phyloP scores from a whole-genome alignment of 2,113 vertebrate species.

The Alligator sinensis region DNA sequence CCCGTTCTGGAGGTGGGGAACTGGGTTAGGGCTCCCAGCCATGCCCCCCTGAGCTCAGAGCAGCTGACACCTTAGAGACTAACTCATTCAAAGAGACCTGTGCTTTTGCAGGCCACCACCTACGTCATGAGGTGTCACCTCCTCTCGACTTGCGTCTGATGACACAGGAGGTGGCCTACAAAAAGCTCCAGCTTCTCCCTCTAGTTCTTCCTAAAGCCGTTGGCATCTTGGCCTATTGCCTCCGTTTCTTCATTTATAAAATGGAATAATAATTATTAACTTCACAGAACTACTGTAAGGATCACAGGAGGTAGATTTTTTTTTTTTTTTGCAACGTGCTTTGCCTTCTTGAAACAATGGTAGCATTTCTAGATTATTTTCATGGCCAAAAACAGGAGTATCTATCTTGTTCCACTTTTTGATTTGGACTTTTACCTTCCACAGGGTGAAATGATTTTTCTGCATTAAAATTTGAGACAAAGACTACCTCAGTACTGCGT shows the following conservation, averaged over 20 bases:
- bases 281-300: neutral
- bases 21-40: no score
- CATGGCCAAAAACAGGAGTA: neutral
- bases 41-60: no score
- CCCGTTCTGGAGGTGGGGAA: no score
- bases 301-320: neutral
- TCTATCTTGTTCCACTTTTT: neutral
- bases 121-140: no score
- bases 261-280: neutral
- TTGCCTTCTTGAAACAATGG: neutral
- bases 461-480: neutral
- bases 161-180: no score
- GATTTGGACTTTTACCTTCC: neutral
- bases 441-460: neutral
- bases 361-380: no score
- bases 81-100: no score
- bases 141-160: no score
- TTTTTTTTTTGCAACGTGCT: neutral
- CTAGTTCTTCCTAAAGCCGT: neutral
- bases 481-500: no score
- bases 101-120: no score
- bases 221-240: neutral
- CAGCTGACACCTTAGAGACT: no score
- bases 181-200: neutral
- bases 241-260: neutral